Evolutionary conservation across 64 coral and sea anemone species (phyloP), one percentile per base, ranked within the genome.

Genomic region (Montipora foliosa): DNA sequence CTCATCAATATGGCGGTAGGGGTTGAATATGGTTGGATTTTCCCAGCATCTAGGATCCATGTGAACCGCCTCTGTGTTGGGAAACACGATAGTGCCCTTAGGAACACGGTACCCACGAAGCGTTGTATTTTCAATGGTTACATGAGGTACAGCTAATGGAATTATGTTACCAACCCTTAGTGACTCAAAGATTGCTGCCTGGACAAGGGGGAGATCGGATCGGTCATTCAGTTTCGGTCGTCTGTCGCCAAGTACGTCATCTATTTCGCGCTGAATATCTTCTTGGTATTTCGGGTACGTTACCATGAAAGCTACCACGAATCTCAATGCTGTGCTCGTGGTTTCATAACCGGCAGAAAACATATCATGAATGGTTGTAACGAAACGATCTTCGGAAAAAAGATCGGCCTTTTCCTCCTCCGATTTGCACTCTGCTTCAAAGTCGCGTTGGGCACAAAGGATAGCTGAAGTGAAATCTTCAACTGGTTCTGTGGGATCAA

Each of bases 1-100:
- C 49, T 1, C 29, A 29, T 29, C 29, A 29, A 29, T 29, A 29
- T 29, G 29, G 29, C 29, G 29, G 29, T 29, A 29, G 29, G 29
- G 29, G 29, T 29, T 29, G 29, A 29, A 29, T 29, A 29, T 29
- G 29, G 29, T 29, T 48, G 86, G 86, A 13, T 88, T 24, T 62
- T 88, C 86, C 86, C 86, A 88, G 71, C 47, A 88, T 5, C 37
- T 76, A 9, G 86, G 86, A 62, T 88, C 67, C 47, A 88, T n/a
- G 47, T 88, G 86, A 76, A 88, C 49, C 2, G 86, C 8, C 4
- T 88, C 74, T 6, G 74, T 88, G 86, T 88, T 44, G 14, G 74
- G 67, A 53, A 88, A 59, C 7, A 88, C 48, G 25, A 88, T 15
- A 14, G 86, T 75, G 75, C 10, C 16, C 86, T 29, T 29, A 29